Conservation (phyloP, 2,888 invertebrate genomes). For the Drosophila percnosoma region DNA sequence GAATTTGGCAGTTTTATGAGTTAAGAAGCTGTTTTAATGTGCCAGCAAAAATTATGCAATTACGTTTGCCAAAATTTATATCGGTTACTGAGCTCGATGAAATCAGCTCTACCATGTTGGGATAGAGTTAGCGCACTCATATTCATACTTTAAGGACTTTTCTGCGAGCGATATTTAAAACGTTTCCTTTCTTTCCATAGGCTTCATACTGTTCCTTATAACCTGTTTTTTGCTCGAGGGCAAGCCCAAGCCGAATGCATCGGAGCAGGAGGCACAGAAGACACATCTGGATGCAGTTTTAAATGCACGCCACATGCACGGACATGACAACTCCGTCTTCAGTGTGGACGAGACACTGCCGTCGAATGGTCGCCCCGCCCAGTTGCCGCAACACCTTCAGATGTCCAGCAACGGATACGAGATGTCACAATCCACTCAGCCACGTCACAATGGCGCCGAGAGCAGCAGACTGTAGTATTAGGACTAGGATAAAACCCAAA, state of each 20-base stretch:
- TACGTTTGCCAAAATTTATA: neutral
- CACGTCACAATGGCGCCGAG: slow-evolving; percentile 77
- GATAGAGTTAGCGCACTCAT: neutral
- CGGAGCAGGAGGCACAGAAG: slow-evolving; percentile 55
- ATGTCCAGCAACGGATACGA: slow-evolving; percentile 74
- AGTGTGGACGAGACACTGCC: slow-evolving; percentile 81
- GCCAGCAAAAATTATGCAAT: no score
- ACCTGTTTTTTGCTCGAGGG: slow-evolving; percentile 94
- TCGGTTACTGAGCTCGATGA: neutral
- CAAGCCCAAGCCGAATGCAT: slow-evolving; percentile 55
- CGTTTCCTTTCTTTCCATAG: slow-evolving; percentile 83
- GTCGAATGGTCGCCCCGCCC: slow-evolving; percentile 77
- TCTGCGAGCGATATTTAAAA: neutral
- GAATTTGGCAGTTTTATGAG: neutral
- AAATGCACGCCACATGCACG: slow-evolving; percentile 77
- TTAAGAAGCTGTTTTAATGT: neutral
- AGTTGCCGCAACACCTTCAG: slow-evolving; percentile 80
- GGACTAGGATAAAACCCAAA: slow-evolving; percentile 3
- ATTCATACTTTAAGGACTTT: neutral
- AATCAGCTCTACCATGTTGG: neutral
- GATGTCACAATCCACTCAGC: slow-evolving; percentile 66
- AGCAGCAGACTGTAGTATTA: slow-evolving; percentile 82
- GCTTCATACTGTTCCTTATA: slow-evolving; percentile 92
- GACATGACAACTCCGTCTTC: slow-evolving; percentile 84
- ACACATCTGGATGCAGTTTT: slow-evolving; percentile 62